phyloP scores from a whole-genome alignment of 1,140 invertebrate species.

The Lethrus apterus region DNA sequence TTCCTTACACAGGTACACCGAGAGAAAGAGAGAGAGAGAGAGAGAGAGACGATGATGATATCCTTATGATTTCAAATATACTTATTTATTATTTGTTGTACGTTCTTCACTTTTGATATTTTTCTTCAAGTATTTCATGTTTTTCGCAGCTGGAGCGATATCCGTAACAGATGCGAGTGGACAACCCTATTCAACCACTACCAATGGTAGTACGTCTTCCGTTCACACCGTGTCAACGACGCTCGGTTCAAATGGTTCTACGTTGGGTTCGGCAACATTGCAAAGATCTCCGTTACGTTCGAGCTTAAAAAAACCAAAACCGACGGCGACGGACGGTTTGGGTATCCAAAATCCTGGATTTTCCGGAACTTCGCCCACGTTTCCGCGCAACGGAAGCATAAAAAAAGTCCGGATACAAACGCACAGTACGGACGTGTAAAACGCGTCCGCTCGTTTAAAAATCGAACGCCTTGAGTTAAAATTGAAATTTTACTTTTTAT shows the following conservation, averaged over 20 bases:
- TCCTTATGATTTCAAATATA: too few relatives aligned
- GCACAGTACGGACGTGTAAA: constrained; percentile 73
- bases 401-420: constrained; percentile 85
- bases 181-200: constrained; percentile 56
- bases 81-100: too few relatives aligned
- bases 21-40: background rate
- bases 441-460: too few relatives aligned
- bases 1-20: background rate
- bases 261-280: constrained; percentile 48
- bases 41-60: too few relatives aligned
- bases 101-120: too few relatives aligned
- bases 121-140: too few relatives aligned
- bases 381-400: constrained; percentile 72
- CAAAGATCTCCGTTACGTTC: constrained; percentile 69
- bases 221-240: constrained; percentile 67
- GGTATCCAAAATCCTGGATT: constrained; percentile 84
- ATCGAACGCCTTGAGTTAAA: too few relatives aligned
- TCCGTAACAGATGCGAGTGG: constrained; percentile 77
- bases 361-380: constrained; percentile 68
- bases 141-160: constrained; percentile 49
- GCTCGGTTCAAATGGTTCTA: constrained; percentile 50
- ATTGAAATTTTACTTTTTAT: too few relatives aligned
- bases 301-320: constrained; percentile 68
- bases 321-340: constrained; percentile 44
- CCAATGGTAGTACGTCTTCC: constrained; percentile 65